Percentiles rank a stretch among this genome's conserved stretches.
phyloP scores from a whole-genome alignment of 2,888 invertebrate genomes.

The Teleiodes luculella region DNA sequence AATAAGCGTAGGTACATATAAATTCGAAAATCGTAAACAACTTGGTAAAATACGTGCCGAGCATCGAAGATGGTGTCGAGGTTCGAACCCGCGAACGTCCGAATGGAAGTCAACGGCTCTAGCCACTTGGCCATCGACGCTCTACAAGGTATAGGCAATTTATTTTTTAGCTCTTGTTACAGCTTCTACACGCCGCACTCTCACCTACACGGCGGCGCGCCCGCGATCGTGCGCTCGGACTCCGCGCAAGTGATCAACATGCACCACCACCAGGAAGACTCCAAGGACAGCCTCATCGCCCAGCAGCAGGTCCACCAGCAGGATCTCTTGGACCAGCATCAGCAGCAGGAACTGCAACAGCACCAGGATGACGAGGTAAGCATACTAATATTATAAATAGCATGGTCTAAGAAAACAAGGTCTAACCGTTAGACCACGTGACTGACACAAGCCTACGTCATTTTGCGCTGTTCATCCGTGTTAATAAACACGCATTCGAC shows the following conservation, averaged over 20 bases:
- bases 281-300: slow-evolving; percentile 69
- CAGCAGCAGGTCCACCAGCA: slow-evolving; percentile 73
- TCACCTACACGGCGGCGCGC: slow-evolving; percentile 69
- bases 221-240: slow-evolving; percentile 67
- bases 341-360: slow-evolving; percentile 69
- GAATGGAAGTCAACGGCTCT: background rate
- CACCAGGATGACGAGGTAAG: slow-evolving; percentile 71
- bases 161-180: slow-evolving; percentile 29
- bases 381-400: too few relatives aligned
- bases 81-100: too few relatives aligned
- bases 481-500: too few relatives aligned
- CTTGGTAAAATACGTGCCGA: too few relatives aligned
- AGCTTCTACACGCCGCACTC: slow-evolving; percentile 73
- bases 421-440: too few relatives aligned
- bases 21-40: too few relatives aligned
- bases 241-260: slow-evolving; percentile 67
- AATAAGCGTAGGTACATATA: too few relatives aligned
- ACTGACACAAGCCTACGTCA: too few relatives aligned
- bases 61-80: too few relatives aligned
- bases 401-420: too few relatives aligned
- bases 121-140: background rate
- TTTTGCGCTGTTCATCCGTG: too few relatives aligned
- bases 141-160: too few relatives aligned
- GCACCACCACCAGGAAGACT: slow-evolving; percentile 67
- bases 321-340: slow-evolving; percentile 72